phyloP scores from a whole-genome alignment of 2,888 invertebrate species.

The Pocota personata region DNA sequence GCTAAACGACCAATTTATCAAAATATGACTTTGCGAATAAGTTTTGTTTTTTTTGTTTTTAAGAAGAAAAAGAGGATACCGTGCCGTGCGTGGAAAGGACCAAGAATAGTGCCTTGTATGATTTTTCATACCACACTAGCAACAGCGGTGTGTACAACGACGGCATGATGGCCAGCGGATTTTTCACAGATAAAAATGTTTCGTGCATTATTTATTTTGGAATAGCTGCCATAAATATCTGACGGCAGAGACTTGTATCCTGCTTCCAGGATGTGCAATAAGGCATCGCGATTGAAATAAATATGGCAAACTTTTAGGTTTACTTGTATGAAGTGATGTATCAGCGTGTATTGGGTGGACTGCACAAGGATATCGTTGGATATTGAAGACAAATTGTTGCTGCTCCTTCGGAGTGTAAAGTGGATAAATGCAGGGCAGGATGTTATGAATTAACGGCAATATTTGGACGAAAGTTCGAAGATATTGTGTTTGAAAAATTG shows the following conservation, averaged over 20 bases:
- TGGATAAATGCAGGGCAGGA: slow-evolving; percentile 53
- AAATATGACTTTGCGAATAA: slow-evolving; percentile 66
- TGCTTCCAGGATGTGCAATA: slow-evolving; percentile 57
- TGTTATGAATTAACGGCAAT: slow-evolving; percentile 61
- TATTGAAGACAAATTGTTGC: slow-evolving; percentile 63
- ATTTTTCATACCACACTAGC: slow-evolving; percentile 62
- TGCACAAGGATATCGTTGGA: slow-evolving; percentile 30
- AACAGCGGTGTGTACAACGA: slow-evolving; percentile 19
- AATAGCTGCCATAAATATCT: slow-evolving; percentile 72
- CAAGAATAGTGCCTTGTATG: slow-evolving; percentile 47
- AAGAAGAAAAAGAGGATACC: slow-evolving; percentile 16
- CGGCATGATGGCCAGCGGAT: slow-evolving; percentile 36
- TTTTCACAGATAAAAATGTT: slow-evolving; percentile 65
- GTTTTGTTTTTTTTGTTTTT: background rate
- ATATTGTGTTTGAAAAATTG: slow-evolving; percentile 49
- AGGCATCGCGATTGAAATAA: slow-evolving; percentile 47
- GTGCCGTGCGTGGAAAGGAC: slow-evolving; percentile 26
- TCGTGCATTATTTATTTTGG: slow-evolving; percentile 64
- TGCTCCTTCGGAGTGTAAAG: slow-evolving; percentile 53
- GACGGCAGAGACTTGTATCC: slow-evolving; percentile 59
- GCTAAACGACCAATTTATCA: slow-evolving; percentile 74
- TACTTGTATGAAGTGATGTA: slow-evolving; percentile 38
- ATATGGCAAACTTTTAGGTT: slow-evolving; percentile 58
- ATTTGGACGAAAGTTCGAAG: slow-evolving; percentile 41
- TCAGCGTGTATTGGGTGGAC: slow-evolving; percentile 7